phyloP scores from a whole-genome alignment of 2,797 vertebrate genomes.

The Takifugu rubripes region DNA sequence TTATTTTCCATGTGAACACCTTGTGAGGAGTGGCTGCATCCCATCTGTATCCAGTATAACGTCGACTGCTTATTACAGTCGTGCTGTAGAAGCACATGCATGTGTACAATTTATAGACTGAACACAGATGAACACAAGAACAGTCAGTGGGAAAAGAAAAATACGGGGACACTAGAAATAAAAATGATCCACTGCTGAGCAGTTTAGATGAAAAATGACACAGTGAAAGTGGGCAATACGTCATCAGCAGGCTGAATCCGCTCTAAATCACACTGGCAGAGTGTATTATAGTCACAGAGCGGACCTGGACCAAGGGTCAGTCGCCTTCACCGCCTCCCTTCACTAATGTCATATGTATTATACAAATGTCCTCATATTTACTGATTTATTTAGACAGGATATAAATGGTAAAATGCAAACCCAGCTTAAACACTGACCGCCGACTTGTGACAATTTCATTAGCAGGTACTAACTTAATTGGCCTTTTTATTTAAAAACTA shows the following conservation, averaged over 20 bases:
- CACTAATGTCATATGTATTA: too few relatives aligned
- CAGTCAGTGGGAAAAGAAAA: constrained; percentile 3
- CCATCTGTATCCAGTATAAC: too few relatives aligned
- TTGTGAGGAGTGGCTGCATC: too few relatives aligned
- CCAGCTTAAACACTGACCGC: too few relatives aligned
- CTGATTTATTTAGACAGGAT: too few relatives aligned
- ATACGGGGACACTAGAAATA: constrained; percentile 24
- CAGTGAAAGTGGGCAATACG: constrained; percentile 38
- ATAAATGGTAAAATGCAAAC: too few relatives aligned
- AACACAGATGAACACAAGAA: constrained; percentile 30
- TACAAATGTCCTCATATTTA: background rate
- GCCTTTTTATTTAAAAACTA: too few relatives aligned
- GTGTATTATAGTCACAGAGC: constrained; percentile 30
- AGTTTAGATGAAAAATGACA: constrained; percentile 50
- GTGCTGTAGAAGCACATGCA: too few relatives aligned
- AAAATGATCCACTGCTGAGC: constrained; percentile 44
- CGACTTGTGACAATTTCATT: too few relatives aligned
- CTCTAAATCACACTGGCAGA: constrained; percentile 37
- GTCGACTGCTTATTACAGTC: too few relatives aligned
- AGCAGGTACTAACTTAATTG: too few relatives aligned
- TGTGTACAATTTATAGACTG: background rate
- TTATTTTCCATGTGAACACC: too few relatives aligned
- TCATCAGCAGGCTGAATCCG: constrained; percentile 36
- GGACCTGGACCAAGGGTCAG: constrained; percentile 18
- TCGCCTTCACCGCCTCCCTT: constrained; percentile 5